Base-by-base conservation (phyloP, 1,140 invertebrate genomes). In the Sitophilus oryzae region DNA sequence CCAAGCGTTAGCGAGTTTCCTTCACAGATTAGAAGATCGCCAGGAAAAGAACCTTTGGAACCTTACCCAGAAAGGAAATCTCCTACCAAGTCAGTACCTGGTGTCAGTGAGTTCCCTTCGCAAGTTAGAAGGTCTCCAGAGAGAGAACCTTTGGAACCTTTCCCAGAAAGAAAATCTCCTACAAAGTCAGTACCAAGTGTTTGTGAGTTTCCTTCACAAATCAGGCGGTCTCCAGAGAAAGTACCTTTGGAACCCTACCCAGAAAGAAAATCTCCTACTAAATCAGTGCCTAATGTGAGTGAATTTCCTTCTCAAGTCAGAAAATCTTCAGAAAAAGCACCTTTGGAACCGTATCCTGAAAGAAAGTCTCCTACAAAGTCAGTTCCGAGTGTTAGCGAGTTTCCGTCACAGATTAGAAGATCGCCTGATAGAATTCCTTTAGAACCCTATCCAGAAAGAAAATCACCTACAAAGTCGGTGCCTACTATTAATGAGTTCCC, bases 1-100 rank as follows among this genome's bases (percentile, higher is more conserved):
- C 58, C 57, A 14, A 22, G 37, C 21, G 43, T 66, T 15, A 41
- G 43, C 21, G 66, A 68, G 48, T 66, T 64, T 58, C 63, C 66
- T 20, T 60, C 63, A 23, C 64, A 68, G 59, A 59, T 59, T 18
- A 56, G 60, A 43, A 60, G 38, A 55, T 58, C 61, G 22, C 62
- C 64, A 2, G 55, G 62, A 47, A 59, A 53, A 42, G 34, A 60
- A 43, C 53, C 43, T 16, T 21, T 58, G 43, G 60, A 61, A 9
- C 53, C 56, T n/a, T 60, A 60, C 51, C 48, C 50, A 15, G 25
- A 53, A 45, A 54, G 18, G 43, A 22, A 36, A 37, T 41, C 43
- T 40, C 51, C 58, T 0, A 50, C 56, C 15, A 61, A 61, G 34
- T 40, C 34, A 47, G 41, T 20, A 14, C 43, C 59, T 25, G 37